Conservation (phyloP, 2,888 invertebrate species). For the Rhamnusium bicolor region DNA sequence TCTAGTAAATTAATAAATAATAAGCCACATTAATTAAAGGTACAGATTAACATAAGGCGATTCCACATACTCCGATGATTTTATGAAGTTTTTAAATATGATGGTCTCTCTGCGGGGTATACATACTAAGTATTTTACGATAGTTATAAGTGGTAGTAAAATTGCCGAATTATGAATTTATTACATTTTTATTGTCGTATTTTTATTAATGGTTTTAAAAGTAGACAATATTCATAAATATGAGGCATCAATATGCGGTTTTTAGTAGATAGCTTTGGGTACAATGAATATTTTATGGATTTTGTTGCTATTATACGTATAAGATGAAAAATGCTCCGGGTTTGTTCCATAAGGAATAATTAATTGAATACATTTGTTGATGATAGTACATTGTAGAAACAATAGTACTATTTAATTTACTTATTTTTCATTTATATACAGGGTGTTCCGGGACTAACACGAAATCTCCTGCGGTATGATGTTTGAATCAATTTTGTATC, state of each 20-base stretch:
- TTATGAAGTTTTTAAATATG: not conserved
- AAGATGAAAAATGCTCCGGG: no score
- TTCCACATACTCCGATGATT: slow-evolving; percentile 20
- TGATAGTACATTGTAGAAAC: no score
- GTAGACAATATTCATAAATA: slow-evolving; percentile 17
- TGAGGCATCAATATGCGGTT: not conserved
- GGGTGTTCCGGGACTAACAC: no score
- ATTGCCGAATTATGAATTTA: slow-evolving; percentile 56
- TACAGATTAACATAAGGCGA: no score
- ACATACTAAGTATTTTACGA: slow-evolving; percentile 58
- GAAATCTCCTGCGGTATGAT: no score
- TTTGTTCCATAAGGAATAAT: no score
- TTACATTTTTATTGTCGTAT: slow-evolving; percentile 44
- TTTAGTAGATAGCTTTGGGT: not conserved
- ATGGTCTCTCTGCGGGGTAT: slow-evolving; percentile 46
- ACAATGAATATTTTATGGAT: not conserved
- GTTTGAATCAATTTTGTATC: no score
- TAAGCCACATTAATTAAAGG: not conserved
- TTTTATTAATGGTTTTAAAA: slow-evolving; percentile 22
- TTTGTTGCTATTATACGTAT: not conserved
- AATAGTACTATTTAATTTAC: no score
- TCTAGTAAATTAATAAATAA: slow-evolving; percentile 40
- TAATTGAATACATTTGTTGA: no score
- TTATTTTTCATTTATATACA: no score
- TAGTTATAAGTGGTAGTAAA: slow-evolving; percentile 52